These are phyloP conservation scores for Luehdorfia chinensis DNA, from an alignment of 1,140 invertebrate genomes.

Conservation along the genomic window DNA sequence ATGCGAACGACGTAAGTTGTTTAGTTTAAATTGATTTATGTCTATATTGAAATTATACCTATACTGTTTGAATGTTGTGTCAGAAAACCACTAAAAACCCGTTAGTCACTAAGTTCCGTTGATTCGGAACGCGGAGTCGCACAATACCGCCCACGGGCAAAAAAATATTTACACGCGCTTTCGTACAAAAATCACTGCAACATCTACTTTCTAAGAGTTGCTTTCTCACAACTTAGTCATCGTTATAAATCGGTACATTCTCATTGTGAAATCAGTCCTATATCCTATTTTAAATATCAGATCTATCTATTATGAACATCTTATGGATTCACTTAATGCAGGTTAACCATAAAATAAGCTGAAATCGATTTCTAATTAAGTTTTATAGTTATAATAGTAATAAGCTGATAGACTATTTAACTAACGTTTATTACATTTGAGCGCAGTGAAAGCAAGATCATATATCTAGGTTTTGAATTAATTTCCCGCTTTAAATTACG, in stretches of 20 bases:
- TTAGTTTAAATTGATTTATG: too few relatives aligned
- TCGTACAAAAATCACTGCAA: constrained; percentile 12
- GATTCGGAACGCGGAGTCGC: constrained; percentile 10
- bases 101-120: constrained; percentile 42
- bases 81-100: constrained; percentile 42
- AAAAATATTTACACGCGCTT: constrained; percentile 20
- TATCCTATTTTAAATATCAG: background rate
- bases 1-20: too few relatives aligned
- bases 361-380: background rate
- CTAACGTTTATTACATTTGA: too few relatives aligned
- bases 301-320: background rate
- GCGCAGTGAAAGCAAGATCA: too few relatives aligned
- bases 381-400: too few relatives aligned
- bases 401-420: too few relatives aligned
- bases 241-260: too few relatives aligned
- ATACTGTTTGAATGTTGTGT: too few relatives aligned
- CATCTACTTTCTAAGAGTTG: background rate
- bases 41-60: too few relatives aligned
- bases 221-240: background rate
- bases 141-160: constrained; percentile 31
- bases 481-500: background rate
- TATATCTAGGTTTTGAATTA: too few relatives aligned
- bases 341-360: background rate
- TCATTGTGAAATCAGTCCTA: background rate
- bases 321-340: background rate